Percentiles rank a stretch among this genome's conserved stretches.
These are phyloP conservation scores for Sinosuthora webbiana DNA, from an alignment of 2,113 vertebrate species.

Conservation along the genomic window DNA sequence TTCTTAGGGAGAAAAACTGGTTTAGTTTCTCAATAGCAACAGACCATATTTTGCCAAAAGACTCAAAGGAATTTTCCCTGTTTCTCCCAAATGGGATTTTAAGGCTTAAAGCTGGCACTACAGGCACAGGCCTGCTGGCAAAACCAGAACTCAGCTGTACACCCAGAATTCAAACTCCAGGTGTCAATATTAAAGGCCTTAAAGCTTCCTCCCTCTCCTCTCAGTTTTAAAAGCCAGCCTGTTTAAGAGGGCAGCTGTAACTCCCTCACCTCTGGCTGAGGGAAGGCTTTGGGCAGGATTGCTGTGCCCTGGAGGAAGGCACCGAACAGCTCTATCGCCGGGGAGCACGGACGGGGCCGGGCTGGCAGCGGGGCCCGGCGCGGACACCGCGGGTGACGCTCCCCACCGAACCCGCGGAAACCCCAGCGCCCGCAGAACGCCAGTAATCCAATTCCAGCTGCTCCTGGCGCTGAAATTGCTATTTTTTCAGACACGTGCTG, in stretches of 20 bases:
- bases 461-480: constrained; percentile 74
- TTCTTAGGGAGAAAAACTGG: not conserved
- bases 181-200: not conserved
- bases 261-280: not conserved
- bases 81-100: not conserved
- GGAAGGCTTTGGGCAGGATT: not conserved
- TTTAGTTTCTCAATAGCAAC: not conserved
- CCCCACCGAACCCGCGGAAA: not conserved
- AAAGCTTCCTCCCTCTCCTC: not conserved
- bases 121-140: not conserved
- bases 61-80: not conserved
- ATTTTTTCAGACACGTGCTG: constrained; percentile 78
- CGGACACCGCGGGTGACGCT: too few relatives aligned
- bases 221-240: not conserved
- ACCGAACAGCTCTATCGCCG: not conserved
- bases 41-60: not conserved
- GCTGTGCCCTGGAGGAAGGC: not conserved
- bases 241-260: not conserved
- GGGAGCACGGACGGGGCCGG: not conserved
- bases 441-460: constrained; percentile 76
- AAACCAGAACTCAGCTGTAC: rapidly evolving
- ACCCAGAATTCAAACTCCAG: not conserved
- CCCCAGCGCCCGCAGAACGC: constrained; percentile 37
- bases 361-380: not conserved
- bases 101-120: not conserved